These are phyloP conservation scores for Diorhabda sublineata DNA, from an alignment of 1,140 invertebrate genomes.

Conservation along the genomic window DNA sequence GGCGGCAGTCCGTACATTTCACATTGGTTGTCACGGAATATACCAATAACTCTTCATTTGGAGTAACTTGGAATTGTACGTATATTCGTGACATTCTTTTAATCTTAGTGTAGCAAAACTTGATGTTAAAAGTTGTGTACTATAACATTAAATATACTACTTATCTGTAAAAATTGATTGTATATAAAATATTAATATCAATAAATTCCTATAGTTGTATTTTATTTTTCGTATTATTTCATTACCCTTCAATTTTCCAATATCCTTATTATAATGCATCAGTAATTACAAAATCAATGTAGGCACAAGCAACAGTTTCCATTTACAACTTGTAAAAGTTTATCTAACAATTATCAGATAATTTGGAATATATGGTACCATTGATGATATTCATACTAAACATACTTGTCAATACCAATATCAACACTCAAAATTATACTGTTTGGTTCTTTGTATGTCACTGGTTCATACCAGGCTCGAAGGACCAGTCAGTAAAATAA, in stretches of 20 bases:
- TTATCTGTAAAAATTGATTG: slow-evolving; percentile 37
- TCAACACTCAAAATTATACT: no score
- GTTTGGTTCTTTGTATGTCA: no score
- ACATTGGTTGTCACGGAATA: background rate
- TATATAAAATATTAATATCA: slow-evolving; percentile 35
- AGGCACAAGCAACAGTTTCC: no score
- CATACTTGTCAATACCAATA: no score
- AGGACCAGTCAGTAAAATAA: no score
- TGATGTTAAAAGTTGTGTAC: slow-evolving; percentile 23
- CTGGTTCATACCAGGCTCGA: no score
- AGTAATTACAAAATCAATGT: no score
- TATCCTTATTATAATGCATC: no score
- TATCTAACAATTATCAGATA: no score
- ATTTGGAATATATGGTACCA: no score
- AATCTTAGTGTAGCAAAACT: slow-evolving; percentile 15
- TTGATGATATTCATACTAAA: no score
- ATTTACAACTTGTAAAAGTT: no score
- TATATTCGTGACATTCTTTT: background rate
- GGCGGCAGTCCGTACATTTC: slow-evolving; percentile 19
- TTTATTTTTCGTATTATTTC: slow-evolving; percentile 10
- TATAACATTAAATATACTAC: slow-evolving; percentile 39
- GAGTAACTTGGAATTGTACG: background rate
- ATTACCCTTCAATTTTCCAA: background rate
- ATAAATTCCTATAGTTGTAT: slow-evolving; percentile 30
- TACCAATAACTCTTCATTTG: background rate